Evolutionary conservation across 2,888 invertebrate species (phyloP).

Genomic region (Cataglyphis altisquamis): DNA sequence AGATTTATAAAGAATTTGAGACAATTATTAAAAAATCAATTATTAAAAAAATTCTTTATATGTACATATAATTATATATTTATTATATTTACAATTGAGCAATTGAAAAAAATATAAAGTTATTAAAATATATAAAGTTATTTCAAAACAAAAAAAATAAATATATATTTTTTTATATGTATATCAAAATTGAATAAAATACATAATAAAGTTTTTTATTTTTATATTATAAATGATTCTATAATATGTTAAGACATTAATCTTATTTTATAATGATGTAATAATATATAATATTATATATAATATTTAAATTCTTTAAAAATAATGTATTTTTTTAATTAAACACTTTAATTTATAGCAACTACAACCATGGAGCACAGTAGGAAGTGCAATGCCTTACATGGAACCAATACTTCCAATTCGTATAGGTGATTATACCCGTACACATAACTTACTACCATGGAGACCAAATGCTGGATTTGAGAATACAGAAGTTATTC

Average conservation of each 20-base stretch:
- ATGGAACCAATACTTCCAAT: conserved; percentile 90
- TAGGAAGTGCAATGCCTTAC: conserved; percentile 88
- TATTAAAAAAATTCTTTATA: too few species aligned
- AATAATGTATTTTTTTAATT: neutral
- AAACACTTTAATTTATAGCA: conserved; percentile 87
- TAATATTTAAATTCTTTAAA: neutral
- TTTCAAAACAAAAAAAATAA: neutral
- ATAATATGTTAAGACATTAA: neutral
- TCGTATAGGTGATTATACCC: conserved; percentile 90
- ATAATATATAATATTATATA: neutral
- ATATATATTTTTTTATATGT: neutral
- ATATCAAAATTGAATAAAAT: neutral
- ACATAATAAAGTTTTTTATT: conserved; percentile 1
- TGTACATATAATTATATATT: neutral
- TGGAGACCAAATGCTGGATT: conserved; percentile 94
- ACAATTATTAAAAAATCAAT: too few species aligned
- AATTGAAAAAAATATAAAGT: neutral
- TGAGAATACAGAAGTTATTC: conserved; percentile 92
- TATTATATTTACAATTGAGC: neutral
- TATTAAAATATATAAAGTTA: neutral
- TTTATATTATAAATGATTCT: neutral
- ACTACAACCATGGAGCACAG: conserved; percentile 93
- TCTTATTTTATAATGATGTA: neutral
- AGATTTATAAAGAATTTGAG: too few species aligned
- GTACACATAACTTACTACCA: conserved; percentile 91